A percentile compares a stretch with the other conserved stretches of the same genome.
Conservation (phyloP, 2,797 vertebrate species). For the Spondyliosoma cantharus region DNA sequence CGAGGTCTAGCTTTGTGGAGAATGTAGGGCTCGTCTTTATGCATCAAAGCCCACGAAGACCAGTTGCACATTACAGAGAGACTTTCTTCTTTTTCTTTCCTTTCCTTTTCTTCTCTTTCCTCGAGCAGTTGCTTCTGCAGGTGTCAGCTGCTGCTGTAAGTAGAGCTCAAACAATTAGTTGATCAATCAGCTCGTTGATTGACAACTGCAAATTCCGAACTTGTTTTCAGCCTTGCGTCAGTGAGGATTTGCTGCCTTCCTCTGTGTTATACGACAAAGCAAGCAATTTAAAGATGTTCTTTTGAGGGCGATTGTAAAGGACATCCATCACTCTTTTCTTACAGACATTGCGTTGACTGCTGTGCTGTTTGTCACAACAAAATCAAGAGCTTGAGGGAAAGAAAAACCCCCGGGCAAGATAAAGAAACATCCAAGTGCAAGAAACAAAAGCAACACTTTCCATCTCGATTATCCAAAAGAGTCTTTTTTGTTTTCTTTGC, state of each 20-base stretch:
- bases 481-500: too few species aligned
- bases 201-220: neutral
- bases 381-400: too few species aligned
- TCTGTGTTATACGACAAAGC: neutral
- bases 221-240: neutral
- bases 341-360: too few species aligned
- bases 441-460: too few species aligned
- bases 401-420: too few species aligned
- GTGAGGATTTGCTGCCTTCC: neutral
- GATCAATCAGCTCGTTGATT: too few species aligned
- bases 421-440: too few species aligned
- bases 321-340: neutral
- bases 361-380: too few species aligned
- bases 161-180: neutral
- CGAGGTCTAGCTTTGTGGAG: neutral
- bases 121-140: slow-evolving; percentile 8
- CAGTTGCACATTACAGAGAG: too few species aligned
- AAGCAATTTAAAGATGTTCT: neutral
- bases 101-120: neutral
- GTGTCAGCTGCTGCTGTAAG: slow-evolving; percentile 4
- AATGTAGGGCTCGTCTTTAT: slow-evolving; percentile 6
- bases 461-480: too few species aligned
- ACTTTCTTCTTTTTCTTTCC: neutral
- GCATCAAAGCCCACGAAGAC: neutral
- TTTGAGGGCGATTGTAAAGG: neutral